Evolutionary conservation across 2,113 vertebrate genomes (phyloP).

Genomic region (Colius striatus): DNA sequence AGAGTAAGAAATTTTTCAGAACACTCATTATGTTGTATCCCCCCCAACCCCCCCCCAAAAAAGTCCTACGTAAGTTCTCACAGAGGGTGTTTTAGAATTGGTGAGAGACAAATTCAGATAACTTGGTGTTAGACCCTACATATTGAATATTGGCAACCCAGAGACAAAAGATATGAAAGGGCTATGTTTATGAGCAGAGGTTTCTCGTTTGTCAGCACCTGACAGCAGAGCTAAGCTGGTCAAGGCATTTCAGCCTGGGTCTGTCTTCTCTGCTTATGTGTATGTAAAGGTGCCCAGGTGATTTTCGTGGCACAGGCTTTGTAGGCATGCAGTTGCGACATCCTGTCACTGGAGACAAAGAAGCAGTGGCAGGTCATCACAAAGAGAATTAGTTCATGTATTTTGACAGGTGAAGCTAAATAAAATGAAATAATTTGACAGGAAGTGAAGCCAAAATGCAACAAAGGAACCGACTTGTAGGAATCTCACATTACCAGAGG

Average conservation of each 20-base stretch:
- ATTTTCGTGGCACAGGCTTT: constrained; percentile 33
- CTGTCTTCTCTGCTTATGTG: background rate
- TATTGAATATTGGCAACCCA: background rate
- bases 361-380: constrained; percentile 46
- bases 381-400: constrained; percentile 52
- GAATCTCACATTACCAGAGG: background rate
- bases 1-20: background rate
- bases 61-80: fast-evolving
- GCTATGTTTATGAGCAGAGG: background rate
- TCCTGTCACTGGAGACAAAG: constrained; percentile 18
- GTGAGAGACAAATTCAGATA: background rate
- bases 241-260: background rate
- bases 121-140: background rate
- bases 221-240: background rate
- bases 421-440: constrained; percentile 49
- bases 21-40: background rate
- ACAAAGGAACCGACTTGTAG: background rate
- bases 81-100: background rate
- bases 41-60: background rate
- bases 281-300: background rate
- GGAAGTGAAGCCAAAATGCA: constrained; percentile 47
- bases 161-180: background rate
- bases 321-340: constrained; percentile 8
- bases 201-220: background rate
- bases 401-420: constrained; percentile 64